Evolutionary conservation across 1,140 invertebrate species (phyloP).

Genomic region (Leptestheria dahalacensis): DNA sequence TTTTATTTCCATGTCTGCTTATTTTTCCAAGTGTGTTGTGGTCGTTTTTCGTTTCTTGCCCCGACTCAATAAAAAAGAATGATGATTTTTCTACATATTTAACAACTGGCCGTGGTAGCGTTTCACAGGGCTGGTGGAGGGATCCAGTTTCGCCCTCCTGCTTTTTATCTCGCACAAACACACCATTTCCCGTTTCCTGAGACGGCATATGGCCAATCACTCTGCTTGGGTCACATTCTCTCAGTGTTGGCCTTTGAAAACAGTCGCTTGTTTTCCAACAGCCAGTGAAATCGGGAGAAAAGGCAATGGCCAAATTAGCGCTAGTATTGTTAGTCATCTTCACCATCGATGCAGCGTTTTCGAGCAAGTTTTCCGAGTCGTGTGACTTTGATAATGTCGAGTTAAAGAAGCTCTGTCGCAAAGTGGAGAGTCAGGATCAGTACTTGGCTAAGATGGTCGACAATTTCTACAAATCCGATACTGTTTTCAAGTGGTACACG

Average conservation of each 20-base stretch:
- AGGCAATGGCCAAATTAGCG: background rate
- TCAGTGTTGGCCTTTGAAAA: too few relatives aligned
- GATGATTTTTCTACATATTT: background rate
- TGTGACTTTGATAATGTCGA: constrained; percentile 9
- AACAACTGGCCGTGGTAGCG: background rate
- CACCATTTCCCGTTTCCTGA: too few relatives aligned
- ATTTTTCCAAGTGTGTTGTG: too few relatives aligned
- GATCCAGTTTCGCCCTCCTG: background rate
- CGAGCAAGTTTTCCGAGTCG: background rate
- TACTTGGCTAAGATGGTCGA: constrained; percentile 12
- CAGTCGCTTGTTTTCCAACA: too few relatives aligned
- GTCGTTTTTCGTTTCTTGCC: background rate
- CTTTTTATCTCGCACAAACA: background rate
- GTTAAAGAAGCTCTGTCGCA: constrained; percentile 14
- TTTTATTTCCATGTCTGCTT: too few relatives aligned
- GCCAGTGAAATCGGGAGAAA: background rate
- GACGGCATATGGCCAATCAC: too few relatives aligned
- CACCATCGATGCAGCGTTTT: background rate
- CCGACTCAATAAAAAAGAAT: background rate
- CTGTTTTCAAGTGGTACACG: constrained; percentile 11
- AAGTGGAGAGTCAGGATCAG: constrained; percentile 14
- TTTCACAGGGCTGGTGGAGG: background rate
- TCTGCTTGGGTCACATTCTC: too few relatives aligned
- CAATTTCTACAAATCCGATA: constrained; percentile 10
- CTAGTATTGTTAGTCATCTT: background rate